A percentile compares a stretch with the other conserved stretches of the same genome.
These are phyloP conservation scores for Tympanoctomys barrerae DNA, from an alignment of 2,797 vertebrate genomes.

Conservation along the genomic window DNA sequence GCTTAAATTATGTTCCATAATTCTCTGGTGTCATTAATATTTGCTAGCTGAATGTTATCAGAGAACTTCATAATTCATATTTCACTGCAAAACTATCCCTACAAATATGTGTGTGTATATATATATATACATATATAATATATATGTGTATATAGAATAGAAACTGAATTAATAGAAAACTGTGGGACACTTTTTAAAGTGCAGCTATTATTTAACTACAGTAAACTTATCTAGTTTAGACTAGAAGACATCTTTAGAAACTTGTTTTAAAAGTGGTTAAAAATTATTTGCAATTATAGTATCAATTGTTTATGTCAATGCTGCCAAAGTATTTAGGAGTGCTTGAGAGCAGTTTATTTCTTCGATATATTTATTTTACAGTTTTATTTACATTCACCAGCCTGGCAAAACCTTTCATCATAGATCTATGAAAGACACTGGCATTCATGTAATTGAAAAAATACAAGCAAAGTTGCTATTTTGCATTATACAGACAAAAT, in stretches of 20 bases:
- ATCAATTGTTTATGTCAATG: conserved; percentile 66
- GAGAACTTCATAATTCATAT: neutral
- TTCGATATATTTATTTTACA: conserved; percentile 78
- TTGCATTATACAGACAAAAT: conserved; percentile 72
- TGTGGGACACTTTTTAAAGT: conserved; percentile 10
- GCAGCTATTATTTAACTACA: conserved; percentile 1
- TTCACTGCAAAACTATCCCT: conserved; percentile 40
- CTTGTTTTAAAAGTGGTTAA: conserved; percentile 60
- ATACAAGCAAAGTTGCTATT: conserved; percentile 76
- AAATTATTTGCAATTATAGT: conserved; percentile 72
- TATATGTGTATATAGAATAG: neutral
- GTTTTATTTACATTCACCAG: conserved; percentile 77
- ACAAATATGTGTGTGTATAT: no score
- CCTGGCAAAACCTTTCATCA: conserved; percentile 72
- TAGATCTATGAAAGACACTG: conserved; percentile 69
- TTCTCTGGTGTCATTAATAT: neutral
- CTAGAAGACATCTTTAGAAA: conserved; percentile 62
- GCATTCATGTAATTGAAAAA: conserved; percentile 75
- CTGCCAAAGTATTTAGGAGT: conserved; percentile 73
- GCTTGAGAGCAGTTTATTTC: conserved; percentile 65
- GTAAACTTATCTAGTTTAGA: conserved; percentile 68
- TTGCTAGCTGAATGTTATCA: conserved; percentile 44
- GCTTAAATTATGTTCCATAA: neutral
- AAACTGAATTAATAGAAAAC: neutral
- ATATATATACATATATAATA: neutral